A percentile compares a stretch with the other conserved stretches of the same genome.
These are phyloP conservation scores for Amblyteles armatorius DNA, from an alignment of 2,888 invertebrate genomes.

Conservation along the genomic window DNA sequence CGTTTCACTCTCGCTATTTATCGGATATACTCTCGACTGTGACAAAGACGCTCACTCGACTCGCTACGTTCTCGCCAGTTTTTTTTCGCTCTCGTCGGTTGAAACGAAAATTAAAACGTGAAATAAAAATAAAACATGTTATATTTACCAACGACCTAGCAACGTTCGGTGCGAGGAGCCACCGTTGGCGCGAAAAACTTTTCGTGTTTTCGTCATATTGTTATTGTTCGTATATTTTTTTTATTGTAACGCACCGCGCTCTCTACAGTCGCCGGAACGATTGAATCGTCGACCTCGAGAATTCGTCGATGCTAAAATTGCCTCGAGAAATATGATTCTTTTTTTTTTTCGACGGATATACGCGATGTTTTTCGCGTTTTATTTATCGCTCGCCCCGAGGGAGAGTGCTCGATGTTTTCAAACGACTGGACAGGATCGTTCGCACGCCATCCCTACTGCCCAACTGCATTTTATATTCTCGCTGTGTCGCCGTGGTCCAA, in stretches of 20 bases:
- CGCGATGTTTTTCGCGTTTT: not conserved
- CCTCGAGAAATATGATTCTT: conserved; percentile 1
- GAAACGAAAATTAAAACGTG: conserved; percentile 86
- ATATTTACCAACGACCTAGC: conserved; percentile 12
- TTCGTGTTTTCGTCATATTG: conserved; percentile 53
- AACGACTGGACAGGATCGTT: conserved; percentile 73
- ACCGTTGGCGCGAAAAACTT: conserved; percentile 80
- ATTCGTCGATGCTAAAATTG: not conserved
- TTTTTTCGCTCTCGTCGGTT: conserved; percentile 88
- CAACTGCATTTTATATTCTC: conserved; percentile 12
- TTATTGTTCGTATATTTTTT: conserved; percentile 31
- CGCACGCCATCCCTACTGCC: conserved; percentile 66
- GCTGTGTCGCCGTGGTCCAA: not conserved
- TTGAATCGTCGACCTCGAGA: not conserved
- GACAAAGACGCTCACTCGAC: not conserved
- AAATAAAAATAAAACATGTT: conserved; percentile 1
- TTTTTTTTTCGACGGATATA: conserved; percentile 68
- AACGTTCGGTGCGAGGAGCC: conserved; percentile 56
- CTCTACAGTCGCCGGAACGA: not conserved
- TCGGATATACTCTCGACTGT: not conserved
- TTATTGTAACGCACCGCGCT: not conserved
- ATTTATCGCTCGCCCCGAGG: conserved; percentile 39
- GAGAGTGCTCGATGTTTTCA: conserved; percentile 72
- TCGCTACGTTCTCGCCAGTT: not conserved
- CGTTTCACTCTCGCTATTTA: conserved; percentile 13